These are phyloP conservation scores for Mythimna loreyi DNA, from an alignment of 2,888 invertebrate genomes.

Conservation along the genomic window DNA sequence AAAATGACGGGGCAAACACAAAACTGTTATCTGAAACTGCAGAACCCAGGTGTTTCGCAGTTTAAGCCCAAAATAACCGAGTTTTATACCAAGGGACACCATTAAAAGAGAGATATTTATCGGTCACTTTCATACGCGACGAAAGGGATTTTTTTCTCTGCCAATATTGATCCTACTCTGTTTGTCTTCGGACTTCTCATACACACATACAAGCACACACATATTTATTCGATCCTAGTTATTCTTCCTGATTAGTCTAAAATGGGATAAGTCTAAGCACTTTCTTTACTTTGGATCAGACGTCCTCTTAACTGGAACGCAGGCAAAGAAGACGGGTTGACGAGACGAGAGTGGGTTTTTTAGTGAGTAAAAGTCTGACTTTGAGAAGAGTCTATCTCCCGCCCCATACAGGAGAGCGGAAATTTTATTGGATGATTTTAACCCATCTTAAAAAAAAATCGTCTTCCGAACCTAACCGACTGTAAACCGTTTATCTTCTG, in stretches of 20 bases:
- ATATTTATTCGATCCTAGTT: background rate
- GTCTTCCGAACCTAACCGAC: too few relatives aligned
- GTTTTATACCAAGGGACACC: background rate
- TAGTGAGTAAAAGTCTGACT: too few relatives aligned
- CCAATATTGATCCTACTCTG: background rate
- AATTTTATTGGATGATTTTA: too few relatives aligned
- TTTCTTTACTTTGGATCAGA: too few relatives aligned
- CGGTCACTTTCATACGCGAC: background rate
- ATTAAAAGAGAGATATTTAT: conserved; percentile 6
- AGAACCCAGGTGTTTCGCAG: conserved; percentile 21
- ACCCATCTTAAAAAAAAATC: too few relatives aligned
- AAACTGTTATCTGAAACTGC: conserved; percentile 47
- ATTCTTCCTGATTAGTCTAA: background rate
- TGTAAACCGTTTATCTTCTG: too few relatives aligned
- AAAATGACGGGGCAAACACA: conserved; percentile 17
- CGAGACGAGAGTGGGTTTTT: too few relatives aligned
- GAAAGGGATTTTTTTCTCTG: background rate
- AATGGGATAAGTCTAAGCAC: background rate
- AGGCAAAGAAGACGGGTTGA: too few relatives aligned
- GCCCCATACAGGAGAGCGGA: too few relatives aligned
- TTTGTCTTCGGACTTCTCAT: background rate
- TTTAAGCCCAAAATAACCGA: conserved; percentile 18
- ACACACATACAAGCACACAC: too few relatives aligned
- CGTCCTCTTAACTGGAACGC: too few relatives aligned
- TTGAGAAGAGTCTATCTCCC: too few relatives aligned